Base-by-base conservation (phyloP, 2,888 invertebrate species). In the Drosophila birchii region DNA sequence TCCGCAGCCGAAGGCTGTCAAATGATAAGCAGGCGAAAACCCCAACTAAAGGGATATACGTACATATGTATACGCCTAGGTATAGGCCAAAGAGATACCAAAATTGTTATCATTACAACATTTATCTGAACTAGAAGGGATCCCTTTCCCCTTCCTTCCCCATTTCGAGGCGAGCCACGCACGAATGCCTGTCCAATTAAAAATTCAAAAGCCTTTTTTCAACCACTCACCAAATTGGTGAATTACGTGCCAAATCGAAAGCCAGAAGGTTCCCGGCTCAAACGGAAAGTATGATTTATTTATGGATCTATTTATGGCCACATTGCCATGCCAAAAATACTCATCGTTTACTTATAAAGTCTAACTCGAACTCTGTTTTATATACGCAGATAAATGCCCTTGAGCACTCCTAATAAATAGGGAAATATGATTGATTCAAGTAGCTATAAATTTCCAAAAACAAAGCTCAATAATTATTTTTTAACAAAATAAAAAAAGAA, bases 141-240 rank as follows among this genome's bases (percentile, higher is more conserved):
- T 5, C n/a, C n/a, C 7, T 8, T 3, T 8, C 3, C 2, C 34
- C 16, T 38, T 16, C 16, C 16, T 0, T 41, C 8, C n/a, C n/a
- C n/a, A n/a, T n/a, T n/a, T n/a, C 7, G n/a, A 3, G n/a, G 39
- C 7, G 39, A 8, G 39, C 23, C 44, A 49, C 47, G 67, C 68
- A 49, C 55, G 67, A 43, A 8, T 34, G 57, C 57, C 51, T 58
- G 45, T 70, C 70, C 70, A 69, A 69, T 69, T 69, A 69, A 69
- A 69, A 69, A 69, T 69, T 69, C 69, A 69, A 70, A 69, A 58
- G 58, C 58, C 58, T 53, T 70, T 58, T 70, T 44, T 53, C 58
- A 70, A 58, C 38, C 44, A 67, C 68, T 67, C 68, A 41, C 70
- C 71, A 58, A 69, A 58, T 58, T 58, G 70, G 26, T 23, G 69